Base-by-base conservation (phyloP, 2,113 vertebrate species). In the Dicentrarchus labrax region DNA sequence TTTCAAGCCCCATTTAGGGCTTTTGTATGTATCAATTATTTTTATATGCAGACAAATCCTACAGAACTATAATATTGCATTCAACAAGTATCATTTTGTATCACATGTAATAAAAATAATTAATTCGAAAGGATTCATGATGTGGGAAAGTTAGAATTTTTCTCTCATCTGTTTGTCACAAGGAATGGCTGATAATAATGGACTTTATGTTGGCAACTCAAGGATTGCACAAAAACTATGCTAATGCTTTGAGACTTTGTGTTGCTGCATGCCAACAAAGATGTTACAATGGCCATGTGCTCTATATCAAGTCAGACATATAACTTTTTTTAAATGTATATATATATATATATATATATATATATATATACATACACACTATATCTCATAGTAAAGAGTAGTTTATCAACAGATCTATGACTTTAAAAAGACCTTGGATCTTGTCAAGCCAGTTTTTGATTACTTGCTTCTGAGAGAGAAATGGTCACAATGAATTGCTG, bases 1-100 rank as follows among this genome's bases (percentile, higher is more conserved):
- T 92, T 87, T 86, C 89, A 86, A 88, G 87, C 80, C 59, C 80
- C 91, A 87, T 93, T 91, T 87, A 71, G 51, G 24, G 19, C 72
- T 86, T 89, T 86, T 88, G 67, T 86, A 59, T 83, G 45, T 84
- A 82, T 85, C 89, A 91, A 73, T 90, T 90, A 91, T 80, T 70
- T 87, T 89, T 80, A 88, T 85, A 80, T 68, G 76, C 84, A 67
- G 82, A 54, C 45, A 76, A 79, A 89, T 86, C 51, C 30, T 69
- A 70, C 66, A 80, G 70, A 70, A 48, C 76, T 71, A 15, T 56
- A 36, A 69, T 48, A 71, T 6, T 24, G 64, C 60, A 48, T 88
- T 89, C 82, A 73, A 77, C 76, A 79, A 80, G 86, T 77, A 9
- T 50, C 2, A 19, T 38, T 77, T 69, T 74, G 2, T 68, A 41